Base-by-base conservation (phyloP, 1,140 invertebrate genomes). In the Odontomachus brunneus region DNA sequence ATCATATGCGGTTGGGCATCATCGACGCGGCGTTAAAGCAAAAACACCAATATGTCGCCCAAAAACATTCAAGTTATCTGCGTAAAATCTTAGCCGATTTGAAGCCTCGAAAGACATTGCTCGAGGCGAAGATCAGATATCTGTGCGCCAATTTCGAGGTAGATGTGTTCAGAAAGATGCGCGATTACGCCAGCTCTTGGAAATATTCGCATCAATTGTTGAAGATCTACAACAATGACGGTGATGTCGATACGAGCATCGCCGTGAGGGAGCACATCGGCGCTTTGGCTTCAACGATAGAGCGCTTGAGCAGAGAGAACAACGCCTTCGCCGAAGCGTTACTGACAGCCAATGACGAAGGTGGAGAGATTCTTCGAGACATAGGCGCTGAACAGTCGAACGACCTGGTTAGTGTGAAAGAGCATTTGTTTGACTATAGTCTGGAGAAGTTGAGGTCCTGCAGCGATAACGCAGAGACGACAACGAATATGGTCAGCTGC, bases 31-130 rank as follows among this genome's bases (percentile, higher is more conserved):
- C 95, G 0, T 86, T 95, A 3, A 65, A 86, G 17, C 90, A 93
- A 9, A 90, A 91, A 55, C 94, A 95, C 80, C 92, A 87, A 81
- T 84, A 87, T 29, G 84, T 95, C 17, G 92, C 94, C 0, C 92
- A 91, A 29, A 92, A 91, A 55, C 92, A 94, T 85, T 75, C 92
- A 0, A 14, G 1, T 22, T 63, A 78, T 3, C 0, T 75, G 38
- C 3, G 14, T 57, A 83, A n/a, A 22, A 53, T 51, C 1, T 72
- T 48, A 4, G 0, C 9, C 0, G 44, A 62, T 7, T 22, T 84
- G 15, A 9, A 84, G 9, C 24, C 85, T 38, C 53, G 89, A 4
- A 89, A 88, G 14, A 7, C 33, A 0, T 82, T 90, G 55, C 65
- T 49, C 3, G 66, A 57, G 0, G 88, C 88, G 0, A 90, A 84